Conservation (phyloP, 2,113 vertebrate genomes). For the Apteryx owenii region DNA sequence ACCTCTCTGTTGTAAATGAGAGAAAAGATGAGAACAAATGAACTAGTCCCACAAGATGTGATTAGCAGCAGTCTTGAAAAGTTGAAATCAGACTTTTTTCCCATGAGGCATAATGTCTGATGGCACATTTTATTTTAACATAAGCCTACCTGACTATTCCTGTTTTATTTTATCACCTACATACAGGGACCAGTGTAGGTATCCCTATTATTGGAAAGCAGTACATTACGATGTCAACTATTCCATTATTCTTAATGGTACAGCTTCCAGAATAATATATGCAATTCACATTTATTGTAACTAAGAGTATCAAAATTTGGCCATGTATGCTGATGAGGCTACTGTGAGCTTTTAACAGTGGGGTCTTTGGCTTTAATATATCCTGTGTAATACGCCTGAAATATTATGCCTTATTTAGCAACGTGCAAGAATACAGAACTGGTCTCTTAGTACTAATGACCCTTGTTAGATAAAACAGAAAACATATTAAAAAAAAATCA, state of each 20-base stretch:
- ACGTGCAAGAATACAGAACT: neutral
- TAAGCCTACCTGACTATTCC: neutral
- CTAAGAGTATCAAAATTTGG: neutral
- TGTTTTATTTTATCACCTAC: neutral
- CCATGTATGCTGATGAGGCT: neutral
- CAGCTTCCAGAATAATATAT: neutral
- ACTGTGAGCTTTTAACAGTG: neutral
- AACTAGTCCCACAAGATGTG: neutral
- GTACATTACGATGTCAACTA: neutral
- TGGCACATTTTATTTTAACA: constrained; percentile 2
- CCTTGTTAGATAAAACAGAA: constrained; percentile 21
- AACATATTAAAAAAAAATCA: neutral
- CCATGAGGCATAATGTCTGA: neutral
- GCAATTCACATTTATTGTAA: neutral
- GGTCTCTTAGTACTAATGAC: constrained; percentile 1
- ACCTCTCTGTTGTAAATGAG: neutral
- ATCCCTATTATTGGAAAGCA: neutral
- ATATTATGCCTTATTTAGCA: neutral
- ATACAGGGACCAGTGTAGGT: neutral
- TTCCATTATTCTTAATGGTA: neutral
- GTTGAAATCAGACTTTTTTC: neutral
- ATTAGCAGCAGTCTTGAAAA: neutral
- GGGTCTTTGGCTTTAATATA: neutral
- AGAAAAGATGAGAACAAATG: neutral
- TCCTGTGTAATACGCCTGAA: neutral